Evolutionary conservation across 2,113 vertebrate genomes (phyloP).

Genomic region (human (Homo sapiens)): DNA sequence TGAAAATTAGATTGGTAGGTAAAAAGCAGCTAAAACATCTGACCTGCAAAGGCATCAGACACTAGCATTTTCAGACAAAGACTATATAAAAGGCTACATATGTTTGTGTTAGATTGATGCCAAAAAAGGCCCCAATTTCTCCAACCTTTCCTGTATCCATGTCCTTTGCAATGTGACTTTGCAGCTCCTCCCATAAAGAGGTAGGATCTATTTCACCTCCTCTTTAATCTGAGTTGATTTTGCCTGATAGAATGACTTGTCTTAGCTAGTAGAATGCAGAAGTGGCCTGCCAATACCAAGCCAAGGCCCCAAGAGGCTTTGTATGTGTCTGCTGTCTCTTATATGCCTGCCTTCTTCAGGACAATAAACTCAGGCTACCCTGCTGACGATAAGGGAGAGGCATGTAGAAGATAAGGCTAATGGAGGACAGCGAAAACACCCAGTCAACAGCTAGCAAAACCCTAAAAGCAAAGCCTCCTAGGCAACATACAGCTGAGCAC

Average conservation of each 20-base stretch:
- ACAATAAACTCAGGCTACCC: not conserved
- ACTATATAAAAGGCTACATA: not conserved
- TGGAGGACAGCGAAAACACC: not conserved
- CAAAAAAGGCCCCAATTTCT: not conserved
- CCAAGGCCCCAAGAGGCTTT: not conserved
- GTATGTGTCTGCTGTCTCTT: too few relatives aligned
- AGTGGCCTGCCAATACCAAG: not conserved
- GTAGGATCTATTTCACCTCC: too few relatives aligned
- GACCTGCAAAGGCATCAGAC: not conserved
- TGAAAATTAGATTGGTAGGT: not conserved
- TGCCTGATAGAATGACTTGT: too few relatives aligned
- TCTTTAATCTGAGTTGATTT: not conserved
- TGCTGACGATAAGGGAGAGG: not conserved
- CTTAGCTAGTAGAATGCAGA: not conserved
- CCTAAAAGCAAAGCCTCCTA: not conserved
- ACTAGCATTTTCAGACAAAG: slow-evolving; percentile 4
- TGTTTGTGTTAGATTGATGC: not conserved
- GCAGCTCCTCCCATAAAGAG: too few relatives aligned
- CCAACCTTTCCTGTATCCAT: not conserved
- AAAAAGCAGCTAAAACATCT: not conserved
- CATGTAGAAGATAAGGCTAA: not conserved
- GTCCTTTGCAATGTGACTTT: too few relatives aligned
- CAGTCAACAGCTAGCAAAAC: not conserved
- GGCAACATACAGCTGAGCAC: not conserved
- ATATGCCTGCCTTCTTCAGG: not conserved